Base-by-base conservation (phyloP, 2,113 vertebrate species). In the Hystrix cristata region DNA sequence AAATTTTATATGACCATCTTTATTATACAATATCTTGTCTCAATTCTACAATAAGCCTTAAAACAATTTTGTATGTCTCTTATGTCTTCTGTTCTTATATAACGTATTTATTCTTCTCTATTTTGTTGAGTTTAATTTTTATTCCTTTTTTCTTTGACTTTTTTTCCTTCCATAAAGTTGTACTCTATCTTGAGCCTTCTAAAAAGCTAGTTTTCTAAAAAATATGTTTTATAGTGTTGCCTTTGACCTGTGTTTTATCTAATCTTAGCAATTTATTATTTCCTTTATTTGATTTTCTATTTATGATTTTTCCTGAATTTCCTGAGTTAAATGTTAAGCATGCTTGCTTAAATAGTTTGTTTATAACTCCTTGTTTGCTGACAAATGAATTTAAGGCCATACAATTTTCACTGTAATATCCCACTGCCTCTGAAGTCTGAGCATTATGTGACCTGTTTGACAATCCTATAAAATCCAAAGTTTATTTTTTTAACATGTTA, bases 81-180 rank as follows among this genome's bases (percentile, higher is more conserved):
- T 71, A 38, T 38, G 38, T 12, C 79, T 12, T 62, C 48, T 62
- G 43, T 21, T 71, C 7, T 71, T 78, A 25, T 14, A 86, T 27
- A 62, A 69, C 59, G 0, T 21, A 80, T 95, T 71, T 71, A 38
- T 43, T 64, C 25, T 86, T 60, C 7, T 86, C 12, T 60, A 38
- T 80, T 91, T 72, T 71, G 64, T 64, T 71, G 7, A 80, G 67
- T 91, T 95, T 91, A 48, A 48, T 76, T 62, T 62, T 29, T 78
- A 23, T 27, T 38, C 38, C 38, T 11, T 64, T 86, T 62, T 57
- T 51, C 19, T 43, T 95, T 71, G 55, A 71, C 80, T 80, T 25
- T 8, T 14, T n/a, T 27, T 27, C 23, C 1, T 53, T 55, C 29
- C 23, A 81, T 64, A 87, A 53, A 12, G 29, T 11, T 92, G 3